Conservation (phyloP, 35 echinoderm and acorn worm species). For the Diadema setosum region DNA sequence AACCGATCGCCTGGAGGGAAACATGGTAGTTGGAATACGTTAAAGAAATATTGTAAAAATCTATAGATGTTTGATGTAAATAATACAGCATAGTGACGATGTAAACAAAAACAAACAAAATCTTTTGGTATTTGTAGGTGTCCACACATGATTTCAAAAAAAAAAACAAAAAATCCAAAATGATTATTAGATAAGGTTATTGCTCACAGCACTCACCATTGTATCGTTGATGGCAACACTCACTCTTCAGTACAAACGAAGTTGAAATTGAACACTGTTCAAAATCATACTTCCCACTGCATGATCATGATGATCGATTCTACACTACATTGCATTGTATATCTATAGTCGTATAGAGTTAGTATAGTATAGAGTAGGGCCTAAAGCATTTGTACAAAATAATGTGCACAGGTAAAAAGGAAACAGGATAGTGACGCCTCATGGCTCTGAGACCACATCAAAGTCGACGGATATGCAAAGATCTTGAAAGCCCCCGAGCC, state of each 20-base stretch:
- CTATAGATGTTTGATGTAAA: background rate
- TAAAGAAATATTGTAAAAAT: background rate
- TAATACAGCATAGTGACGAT: background rate
- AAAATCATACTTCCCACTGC: too few species aligned
- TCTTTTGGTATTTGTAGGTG: background rate
- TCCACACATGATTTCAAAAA: background rate
- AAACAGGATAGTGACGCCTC: background rate
- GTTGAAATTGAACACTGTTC: too few species aligned
- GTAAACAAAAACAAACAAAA: constrained; percentile 3
- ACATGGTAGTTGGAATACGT: background rate
- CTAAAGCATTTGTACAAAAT: too few species aligned
- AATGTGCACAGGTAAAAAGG: too few species aligned
- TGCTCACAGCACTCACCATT: too few species aligned
- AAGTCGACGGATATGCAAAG: background rate
- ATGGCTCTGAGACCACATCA: background rate
- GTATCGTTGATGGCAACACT: too few species aligned
- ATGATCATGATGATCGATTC: too few species aligned
- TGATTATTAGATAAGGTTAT: too few species aligned
- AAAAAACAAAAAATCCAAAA: background rate
- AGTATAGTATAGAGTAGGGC: too few species aligned
- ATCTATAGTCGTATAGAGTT: too few species aligned
- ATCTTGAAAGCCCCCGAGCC: background rate
- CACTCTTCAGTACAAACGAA: too few species aligned
- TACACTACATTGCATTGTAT: too few species aligned
- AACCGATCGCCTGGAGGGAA: constrained; percentile 62